Evolutionary conservation across 2,797 vertebrate species (phyloP).

Genomic region (Galago senegalensis): DNA sequence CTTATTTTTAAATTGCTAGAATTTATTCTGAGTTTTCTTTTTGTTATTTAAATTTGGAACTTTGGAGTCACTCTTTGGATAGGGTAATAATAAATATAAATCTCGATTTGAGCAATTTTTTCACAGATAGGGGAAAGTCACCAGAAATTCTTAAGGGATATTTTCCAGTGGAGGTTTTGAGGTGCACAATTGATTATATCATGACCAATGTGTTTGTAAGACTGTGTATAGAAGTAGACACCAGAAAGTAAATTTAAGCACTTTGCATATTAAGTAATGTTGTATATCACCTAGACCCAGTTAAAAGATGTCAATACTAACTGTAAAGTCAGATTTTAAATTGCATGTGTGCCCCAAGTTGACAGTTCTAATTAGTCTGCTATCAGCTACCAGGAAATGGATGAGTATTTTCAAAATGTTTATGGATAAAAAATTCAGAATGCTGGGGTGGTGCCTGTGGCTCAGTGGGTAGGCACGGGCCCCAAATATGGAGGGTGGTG

Average conservation of each 20-base stretch:
- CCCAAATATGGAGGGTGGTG: no score
- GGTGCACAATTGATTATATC: background rate
- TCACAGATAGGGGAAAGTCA: background rate
- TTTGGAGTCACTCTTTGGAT: background rate
- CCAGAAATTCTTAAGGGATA: background rate
- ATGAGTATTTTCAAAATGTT: background rate
- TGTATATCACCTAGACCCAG: background rate
- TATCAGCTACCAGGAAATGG: background rate
- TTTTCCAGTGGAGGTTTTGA: background rate
- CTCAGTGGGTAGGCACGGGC: no score
- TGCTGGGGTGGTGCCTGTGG: no score
- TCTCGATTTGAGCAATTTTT: background rate
- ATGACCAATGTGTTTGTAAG: background rate
- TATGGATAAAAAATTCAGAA: conserved; percentile 2
- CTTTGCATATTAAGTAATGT: background rate
- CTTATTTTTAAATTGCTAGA: background rate
- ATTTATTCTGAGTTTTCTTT: background rate
- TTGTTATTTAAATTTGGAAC: background rate
- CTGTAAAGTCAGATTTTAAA: background rate
- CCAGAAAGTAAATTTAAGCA: background rate
- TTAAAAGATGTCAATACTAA: background rate
- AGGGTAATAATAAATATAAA: conserved; percentile 12
- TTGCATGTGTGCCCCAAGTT: background rate
- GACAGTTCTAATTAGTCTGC: background rate
- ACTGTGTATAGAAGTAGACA: background rate